Evolutionary conservation across 1,140 invertebrate genomes (phyloP), one percentile per base, ranked within the genome.

Genomic region (Batillaria attramentaria): DNA sequence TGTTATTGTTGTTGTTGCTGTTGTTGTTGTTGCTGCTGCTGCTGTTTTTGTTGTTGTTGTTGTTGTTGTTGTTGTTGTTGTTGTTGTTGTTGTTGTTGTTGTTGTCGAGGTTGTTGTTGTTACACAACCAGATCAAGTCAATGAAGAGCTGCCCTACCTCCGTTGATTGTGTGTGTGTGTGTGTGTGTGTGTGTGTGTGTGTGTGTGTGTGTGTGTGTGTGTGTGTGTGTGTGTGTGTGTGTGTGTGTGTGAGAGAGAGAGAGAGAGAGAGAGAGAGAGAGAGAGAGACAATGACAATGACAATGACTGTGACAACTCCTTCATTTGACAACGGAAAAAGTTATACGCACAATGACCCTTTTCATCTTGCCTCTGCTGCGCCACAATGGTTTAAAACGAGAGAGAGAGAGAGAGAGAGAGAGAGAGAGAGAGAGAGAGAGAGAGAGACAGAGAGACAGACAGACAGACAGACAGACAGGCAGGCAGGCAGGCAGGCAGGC

Each of bases 91-190:
- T 66, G 62, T 16, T 35, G 62, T 16, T 66, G 62, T 16, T 66
- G 33, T 13, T 66, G 62, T 16, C 28, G 62, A 66, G 13, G 62
- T 10, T 66, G 62, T 13, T 66, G 33, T 13, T 66, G 62, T 16
- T 66, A 28, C 10, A 13, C 10, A 24, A 13, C 10, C 10, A 13
- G 46, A 50, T 50, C 10, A 50, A 13, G 46, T 10, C 24, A 24
- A 50, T 50, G 46, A 50, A 13, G 46, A 50, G 10, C 10, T 10
- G 10, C 10, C 10, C 24, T 10, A 50, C 24, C 10, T 13, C 24
- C 10, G 28, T 66, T 42, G 69, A 43, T 37, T 42, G 69, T 72
- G 69, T 42, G 69, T 72, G 69, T 42, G 69, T 72, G 69, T 72
- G 69, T 72, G 39, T 72, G 39, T 72, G 39, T 43, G 39, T 72